Percentiles rank a stretch among this genome's conserved stretches.
Conservation (phyloP, 2,113 vertebrate genomes). For the Hemichromis elongatus region DNA sequence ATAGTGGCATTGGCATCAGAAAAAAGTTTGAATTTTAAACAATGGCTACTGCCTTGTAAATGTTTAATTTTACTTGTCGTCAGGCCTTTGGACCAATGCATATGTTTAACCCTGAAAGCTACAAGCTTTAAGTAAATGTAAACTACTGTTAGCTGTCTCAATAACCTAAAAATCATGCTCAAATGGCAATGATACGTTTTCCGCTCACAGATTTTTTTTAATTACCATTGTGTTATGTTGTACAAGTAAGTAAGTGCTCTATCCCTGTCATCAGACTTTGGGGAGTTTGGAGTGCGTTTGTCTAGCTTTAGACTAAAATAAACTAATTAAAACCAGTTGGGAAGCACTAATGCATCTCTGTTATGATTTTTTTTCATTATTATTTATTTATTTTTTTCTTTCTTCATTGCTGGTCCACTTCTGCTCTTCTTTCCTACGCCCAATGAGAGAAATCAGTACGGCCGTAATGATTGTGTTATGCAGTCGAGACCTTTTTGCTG, state of each 20-base stretch:
- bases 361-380: background rate
- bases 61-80: rapidly evolving
- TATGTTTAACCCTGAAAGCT: background rate
- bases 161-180: rapidly evolving
- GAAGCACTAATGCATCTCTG: background rate
- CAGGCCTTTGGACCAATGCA: rapidly evolving
- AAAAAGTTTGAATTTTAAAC: rapidly evolving
- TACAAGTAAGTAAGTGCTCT: too few species aligned
- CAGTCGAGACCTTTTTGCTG: background rate
- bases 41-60: background rate
- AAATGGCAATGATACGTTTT: background rate
- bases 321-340: background rate
- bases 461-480: background rate
- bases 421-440: background rate
- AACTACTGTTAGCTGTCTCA: rapidly evolving
- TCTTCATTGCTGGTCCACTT: background rate
- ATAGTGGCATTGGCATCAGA: background rate
- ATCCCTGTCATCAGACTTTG: background rate
- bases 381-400: rapidly evolving
- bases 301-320: background rate
- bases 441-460: background rate
- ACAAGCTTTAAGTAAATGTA: background rate
- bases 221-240: too few species aligned
- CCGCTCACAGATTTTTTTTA: background rate
- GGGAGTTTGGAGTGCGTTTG: background rate